phyloP scores from a whole-genome alignment of 2,797 vertebrate genomes.

The Morelia viridis region DNA sequence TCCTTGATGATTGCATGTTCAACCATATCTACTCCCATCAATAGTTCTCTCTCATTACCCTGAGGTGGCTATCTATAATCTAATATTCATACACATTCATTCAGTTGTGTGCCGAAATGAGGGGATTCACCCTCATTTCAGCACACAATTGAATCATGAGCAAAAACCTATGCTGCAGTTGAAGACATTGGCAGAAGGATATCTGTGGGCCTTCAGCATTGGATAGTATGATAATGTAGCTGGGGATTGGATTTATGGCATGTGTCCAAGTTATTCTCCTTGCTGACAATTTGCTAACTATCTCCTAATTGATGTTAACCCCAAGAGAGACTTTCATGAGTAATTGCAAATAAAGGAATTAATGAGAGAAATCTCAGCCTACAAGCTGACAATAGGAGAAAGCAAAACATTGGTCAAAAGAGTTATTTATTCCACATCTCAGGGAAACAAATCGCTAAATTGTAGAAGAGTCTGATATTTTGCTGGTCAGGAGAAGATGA shows the following conservation, averaged over 20 bases:
- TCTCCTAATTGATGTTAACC: slow-evolving; percentile 19
- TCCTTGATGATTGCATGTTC: background rate
- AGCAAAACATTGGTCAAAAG: background rate
- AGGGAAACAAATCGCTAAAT: background rate
- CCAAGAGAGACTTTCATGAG: slow-evolving; percentile 8
- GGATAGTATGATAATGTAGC: background rate
- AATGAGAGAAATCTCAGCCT: slow-evolving; percentile 35
- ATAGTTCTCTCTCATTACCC: background rate
- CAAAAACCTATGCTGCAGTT: background rate
- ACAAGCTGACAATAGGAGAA: slow-evolving; percentile 22
- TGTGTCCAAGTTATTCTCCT: slow-evolving; percentile 8
- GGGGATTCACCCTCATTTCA: background rate
- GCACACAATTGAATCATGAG: background rate
- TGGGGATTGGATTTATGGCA: background rate
- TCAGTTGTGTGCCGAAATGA: too few species aligned
- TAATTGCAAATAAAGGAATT: slow-evolving; percentile 27
- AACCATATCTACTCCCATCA: background rate
- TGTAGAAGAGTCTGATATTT: background rate
- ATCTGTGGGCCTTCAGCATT: background rate
- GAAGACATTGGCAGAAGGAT: background rate
- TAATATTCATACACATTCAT: background rate
- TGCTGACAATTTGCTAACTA: slow-evolving; percentile 27
- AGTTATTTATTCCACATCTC: slow-evolving; percentile 1
- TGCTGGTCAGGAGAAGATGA: background rate
- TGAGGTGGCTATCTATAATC: background rate